Conservation (phyloP, 1,140 invertebrate genomes). For the Ostrea denselamellosa region DNA sequence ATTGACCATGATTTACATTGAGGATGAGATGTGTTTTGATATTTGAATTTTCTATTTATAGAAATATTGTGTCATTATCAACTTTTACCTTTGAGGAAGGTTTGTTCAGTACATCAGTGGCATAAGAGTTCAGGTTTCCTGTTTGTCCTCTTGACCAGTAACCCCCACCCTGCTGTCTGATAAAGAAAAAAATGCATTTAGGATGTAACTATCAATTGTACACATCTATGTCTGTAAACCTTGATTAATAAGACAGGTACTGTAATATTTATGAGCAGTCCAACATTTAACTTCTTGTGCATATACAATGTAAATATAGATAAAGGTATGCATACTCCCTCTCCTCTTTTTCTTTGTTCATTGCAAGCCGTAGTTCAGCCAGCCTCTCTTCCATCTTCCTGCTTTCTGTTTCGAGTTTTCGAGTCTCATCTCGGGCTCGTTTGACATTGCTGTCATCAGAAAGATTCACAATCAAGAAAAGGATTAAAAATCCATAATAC, state of each 20-base stretch:
- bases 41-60: too few species aligned
- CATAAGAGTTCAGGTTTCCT: constrained; percentile 73
- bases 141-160: constrained; percentile 75
- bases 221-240: not conserved
- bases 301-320: not conserved
- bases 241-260: not conserved
- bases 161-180: constrained; percentile 72
- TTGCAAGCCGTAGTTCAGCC: constrained; percentile 74
- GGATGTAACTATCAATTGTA: not conserved
- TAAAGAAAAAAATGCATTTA: constrained; percentile 31
- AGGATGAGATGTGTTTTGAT: too few species aligned
- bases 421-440: constrained; percentile 72
- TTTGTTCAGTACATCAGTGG: constrained; percentile 70
- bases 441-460: constrained; percentile 66
- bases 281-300: not conserved
- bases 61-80: not conserved
- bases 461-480: not conserved
- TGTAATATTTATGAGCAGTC: not conserved
- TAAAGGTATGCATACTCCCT: constrained; percentile 71
- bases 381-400: constrained; percentile 77
- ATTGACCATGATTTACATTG: too few species aligned
- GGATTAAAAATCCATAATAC: too few species aligned
- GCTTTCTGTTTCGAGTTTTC: constrained; percentile 75
- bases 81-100: constrained; percentile 51
- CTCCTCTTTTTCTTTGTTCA: constrained; percentile 77